Evolutionary conservation across 2,797 vertebrate species (phyloP).

Genomic region (Calcarius lapponicus): DNA sequence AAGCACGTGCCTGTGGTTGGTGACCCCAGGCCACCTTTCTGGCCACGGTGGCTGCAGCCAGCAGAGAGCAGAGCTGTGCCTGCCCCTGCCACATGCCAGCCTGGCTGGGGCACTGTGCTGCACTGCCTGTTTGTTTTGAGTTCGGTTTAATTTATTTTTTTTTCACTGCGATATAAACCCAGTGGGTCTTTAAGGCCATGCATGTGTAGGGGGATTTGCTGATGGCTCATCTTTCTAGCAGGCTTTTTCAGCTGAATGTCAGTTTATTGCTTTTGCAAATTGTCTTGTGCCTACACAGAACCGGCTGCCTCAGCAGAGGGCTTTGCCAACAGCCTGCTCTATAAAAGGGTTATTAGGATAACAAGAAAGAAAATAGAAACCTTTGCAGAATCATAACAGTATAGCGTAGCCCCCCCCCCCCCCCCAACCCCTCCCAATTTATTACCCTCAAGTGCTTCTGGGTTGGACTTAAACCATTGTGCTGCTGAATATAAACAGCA

Average conservation of each 20-base stretch:
- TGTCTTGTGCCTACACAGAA: constrained; percentile 70
- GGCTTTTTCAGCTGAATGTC: constrained; percentile 67
- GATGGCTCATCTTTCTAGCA: constrained; percentile 68
- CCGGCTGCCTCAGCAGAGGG: constrained; percentile 70
- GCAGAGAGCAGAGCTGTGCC: not conserved
- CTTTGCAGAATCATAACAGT: constrained; percentile 68
- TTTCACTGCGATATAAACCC: constrained; percentile 10
- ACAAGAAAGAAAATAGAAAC: constrained; percentile 71
- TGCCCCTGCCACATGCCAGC: not conserved
- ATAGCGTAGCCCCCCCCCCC: not conserved
- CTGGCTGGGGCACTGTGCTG: not conserved
- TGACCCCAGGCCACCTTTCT: not conserved
- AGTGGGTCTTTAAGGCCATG: constrained; percentile 56
- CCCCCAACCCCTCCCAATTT: constrained; percentile 3
- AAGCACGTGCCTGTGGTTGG: not conserved
- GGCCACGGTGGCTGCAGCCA: not conserved
- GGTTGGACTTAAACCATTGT: constrained; percentile 3
- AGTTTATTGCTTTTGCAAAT: constrained; percentile 75
- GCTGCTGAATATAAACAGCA: constrained; percentile 1
- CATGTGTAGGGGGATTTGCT: constrained; percentile 67
- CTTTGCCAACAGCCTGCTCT: constrained; percentile 61
- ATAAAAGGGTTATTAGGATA: constrained; percentile 73
- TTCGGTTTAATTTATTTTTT: not conserved
- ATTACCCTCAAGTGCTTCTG: constrained; percentile 49
- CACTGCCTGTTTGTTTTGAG: not conserved